These are phyloP conservation scores for Mythimna lalbum DNA, from an alignment of 2,888 invertebrate genomes.

Conservation along the genomic window DNA sequence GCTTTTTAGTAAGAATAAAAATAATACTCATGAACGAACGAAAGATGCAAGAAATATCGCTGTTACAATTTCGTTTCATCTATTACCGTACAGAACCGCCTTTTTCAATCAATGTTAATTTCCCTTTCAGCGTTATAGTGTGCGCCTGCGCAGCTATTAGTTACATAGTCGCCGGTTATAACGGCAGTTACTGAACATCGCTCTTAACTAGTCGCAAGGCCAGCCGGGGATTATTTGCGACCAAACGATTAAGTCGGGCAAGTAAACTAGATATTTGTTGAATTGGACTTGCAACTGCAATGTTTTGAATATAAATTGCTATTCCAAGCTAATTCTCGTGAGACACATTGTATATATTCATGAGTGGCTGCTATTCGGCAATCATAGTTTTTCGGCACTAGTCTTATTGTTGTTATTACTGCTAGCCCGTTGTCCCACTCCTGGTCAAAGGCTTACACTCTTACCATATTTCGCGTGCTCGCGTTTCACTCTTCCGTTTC, in stretches of 20 bases:
- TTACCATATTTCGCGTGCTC: too few species aligned
- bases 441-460: too few species aligned
- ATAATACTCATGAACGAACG: background rate
- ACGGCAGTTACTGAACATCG: constrained; percentile 42
- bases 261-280: constrained; percentile 23
- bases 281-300: constrained; percentile 38
- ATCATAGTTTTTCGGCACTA: background rate
- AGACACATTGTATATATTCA: constrained; percentile 22
- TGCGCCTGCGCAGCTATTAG: constrained; percentile 40
- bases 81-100: constrained; percentile 30
- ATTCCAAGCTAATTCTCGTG: constrained; percentile 19
- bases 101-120: constrained; percentile 52
- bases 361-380: background rate
- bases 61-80: constrained; percentile 16
- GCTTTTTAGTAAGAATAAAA: constrained; percentile 9
- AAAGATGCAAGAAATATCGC: background rate
- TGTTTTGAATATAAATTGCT: constrained; percentile 26
- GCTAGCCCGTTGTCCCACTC: too few species aligned
- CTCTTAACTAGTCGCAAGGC: constrained; percentile 58
- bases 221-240: constrained; percentile 44
- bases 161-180: constrained; percentile 51
- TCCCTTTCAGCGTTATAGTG: constrained; percentile 54
- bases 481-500: too few species aligned
- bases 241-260: constrained; percentile 38
- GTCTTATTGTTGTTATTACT: too few species aligned